Base-by-base conservation (phyloP, 64 coral and sea anemone genomes). In the Cladopsammia gracilis region DNA sequence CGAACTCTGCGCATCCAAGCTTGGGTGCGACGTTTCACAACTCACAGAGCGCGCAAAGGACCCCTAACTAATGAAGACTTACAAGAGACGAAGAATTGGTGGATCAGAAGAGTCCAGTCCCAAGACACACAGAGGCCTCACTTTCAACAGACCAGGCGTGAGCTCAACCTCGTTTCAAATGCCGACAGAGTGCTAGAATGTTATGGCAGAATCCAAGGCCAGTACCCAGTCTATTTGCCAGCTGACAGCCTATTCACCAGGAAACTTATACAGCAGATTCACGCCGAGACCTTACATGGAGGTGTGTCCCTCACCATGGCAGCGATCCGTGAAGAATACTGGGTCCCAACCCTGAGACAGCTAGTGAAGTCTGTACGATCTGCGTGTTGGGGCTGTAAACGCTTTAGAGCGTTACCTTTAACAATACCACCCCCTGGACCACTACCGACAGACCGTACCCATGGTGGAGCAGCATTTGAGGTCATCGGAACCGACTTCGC, bases 91-190 rank as follows among this genome's bases (percentile, higher is more conserved):
- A 76, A 69, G 42, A 10, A 79, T 19, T 82, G 76, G 76, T 90
- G 76, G 88, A 71, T 81, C 18, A 92, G 59, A 80, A 85, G 68
- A 82, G 64, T 75, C 10, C 94, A 95, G 58, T 2, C 23, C 0
- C 78, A 90, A 16, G 51, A 75, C 19, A 2, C 51, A 5, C 68
- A 74, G 22, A 52, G 19, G 10, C 61, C 60, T 43, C 76, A 81
- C 12, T 78, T 79, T 23, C 2, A 0, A n/a, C 16, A 81, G 61
- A 81, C 88, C 5, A 47, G 58, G 2, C 54, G 57, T 64, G 13
- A 0, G 4, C 47, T 90, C 0, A 90, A 82, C 24, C 75, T 90
- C 6, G 18, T 52, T 34, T n/a, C 75, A 11, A 90, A 90, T 42
- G 64, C 5, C 25, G 26, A 58, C 0, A 57, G 62, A 9, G 0